Percentiles rank a stretch among this genome's conserved stretches.
Evolutionary conservation across 2,888 invertebrate species (phyloP).

Genomic region (Microctonus aethiopoides): DNA sequence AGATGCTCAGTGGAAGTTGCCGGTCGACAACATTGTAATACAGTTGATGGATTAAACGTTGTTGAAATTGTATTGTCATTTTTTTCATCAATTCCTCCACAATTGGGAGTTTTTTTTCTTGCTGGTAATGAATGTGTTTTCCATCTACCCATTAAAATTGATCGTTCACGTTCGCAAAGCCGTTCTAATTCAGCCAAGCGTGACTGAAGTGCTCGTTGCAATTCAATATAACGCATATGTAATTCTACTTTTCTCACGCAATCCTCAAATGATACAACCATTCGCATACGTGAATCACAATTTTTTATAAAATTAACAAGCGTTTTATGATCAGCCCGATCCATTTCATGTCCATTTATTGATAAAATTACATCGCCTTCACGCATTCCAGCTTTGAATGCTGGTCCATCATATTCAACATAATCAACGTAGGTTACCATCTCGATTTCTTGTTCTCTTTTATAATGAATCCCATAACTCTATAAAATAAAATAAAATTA

Average conservation of each 20-base stretch:
- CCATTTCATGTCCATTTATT: constrained; percentile 96
- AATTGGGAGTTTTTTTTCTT: constrained; percentile 80
- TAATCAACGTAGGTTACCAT: constrained; percentile 98
- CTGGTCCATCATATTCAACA: constrained; percentile 92
- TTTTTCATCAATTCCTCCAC: constrained; percentile 61
- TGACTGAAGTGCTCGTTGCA: constrained; percentile 84
- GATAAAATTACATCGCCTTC: constrained; percentile 97
- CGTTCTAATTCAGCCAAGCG: constrained; percentile 88
- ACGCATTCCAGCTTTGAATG: constrained; percentile 92
- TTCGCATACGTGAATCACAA: constrained; percentile 90
- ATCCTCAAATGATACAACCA: constrained; percentile 97
- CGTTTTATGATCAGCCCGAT: constrained; percentile 92
- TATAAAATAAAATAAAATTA: constrained; percentile 63
- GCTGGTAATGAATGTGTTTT: constrained; percentile 90
- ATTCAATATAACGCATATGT: constrained; percentile 91
- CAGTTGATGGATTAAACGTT: constrained; percentile 58
- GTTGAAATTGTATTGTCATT: constrained; percentile 59
- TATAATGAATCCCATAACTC: constrained; percentile 97
- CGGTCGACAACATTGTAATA: constrained; percentile 75
- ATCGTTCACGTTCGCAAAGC: constrained; percentile 82
- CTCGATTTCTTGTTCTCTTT: constrained; percentile 93
- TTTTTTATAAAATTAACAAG: constrained; percentile 92
- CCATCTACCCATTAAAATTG: constrained; percentile 87
- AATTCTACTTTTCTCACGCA: constrained; percentile 94
- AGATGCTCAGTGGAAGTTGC: constrained; percentile 84